Evolutionary conservation across 37 sponge, comb jelly and placozoan species (phyloP).

Genomic region (Halichondria panicea): DNA sequence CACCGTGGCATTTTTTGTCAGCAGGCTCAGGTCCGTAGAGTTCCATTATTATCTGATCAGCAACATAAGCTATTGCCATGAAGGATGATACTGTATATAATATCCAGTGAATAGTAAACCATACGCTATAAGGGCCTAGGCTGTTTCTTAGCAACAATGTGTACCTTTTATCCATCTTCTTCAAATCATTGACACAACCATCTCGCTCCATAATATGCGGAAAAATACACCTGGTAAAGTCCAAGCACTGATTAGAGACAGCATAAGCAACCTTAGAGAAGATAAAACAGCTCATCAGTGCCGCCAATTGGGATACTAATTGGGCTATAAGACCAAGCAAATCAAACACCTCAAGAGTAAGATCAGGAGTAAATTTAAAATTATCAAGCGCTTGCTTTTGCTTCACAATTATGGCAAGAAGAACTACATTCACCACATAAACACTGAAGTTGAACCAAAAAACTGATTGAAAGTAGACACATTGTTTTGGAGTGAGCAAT

Average conservation of each 20-base stretch:
- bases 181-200: conserved; percentile 3
- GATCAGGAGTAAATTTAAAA: background rate
- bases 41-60: background rate
- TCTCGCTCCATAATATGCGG: background rate
- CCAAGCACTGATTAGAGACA: background rate
- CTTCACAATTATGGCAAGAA: background rate
- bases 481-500: background rate
- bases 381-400: no score
- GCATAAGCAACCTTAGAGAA: conserved; percentile 5
- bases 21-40: background rate
- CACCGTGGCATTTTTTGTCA: background rate
- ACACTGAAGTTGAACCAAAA: background rate
- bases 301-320: conserved; percentile 1
- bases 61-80: conserved; percentile 19
- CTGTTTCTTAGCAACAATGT: background rate
- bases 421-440: background rate
- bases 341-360: background rate
- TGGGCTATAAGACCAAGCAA: background rate
- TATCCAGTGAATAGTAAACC: conserved; percentile 39
- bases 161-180: conserved; percentile 5
- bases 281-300: conserved; percentile 7
- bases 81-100: conserved; percentile 11
- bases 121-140: conserved; percentile 11
- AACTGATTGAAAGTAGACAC: conserved; percentile 1
- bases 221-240: background rate